Evolutionary conservation across 64 coral and sea anemone genomes (phyloP), one percentile per base, ranked within the genome.

Genomic region (Orbicella faveolata): DNA sequence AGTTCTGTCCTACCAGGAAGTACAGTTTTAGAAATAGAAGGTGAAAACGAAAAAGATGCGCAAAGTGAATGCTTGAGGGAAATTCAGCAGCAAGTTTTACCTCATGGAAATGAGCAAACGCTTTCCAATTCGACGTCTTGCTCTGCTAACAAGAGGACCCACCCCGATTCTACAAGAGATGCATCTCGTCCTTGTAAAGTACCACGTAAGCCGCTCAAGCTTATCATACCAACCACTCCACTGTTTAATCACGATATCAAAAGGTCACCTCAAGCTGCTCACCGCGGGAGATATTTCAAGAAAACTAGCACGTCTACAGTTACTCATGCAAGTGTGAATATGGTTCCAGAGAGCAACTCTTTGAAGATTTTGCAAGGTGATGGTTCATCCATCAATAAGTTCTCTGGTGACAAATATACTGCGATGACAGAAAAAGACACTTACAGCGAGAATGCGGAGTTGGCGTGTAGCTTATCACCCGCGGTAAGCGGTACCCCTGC

Each of bases 161-260:
- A 30, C 35, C 10, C 20, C 19, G 41, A 52, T 8, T 41, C 61
- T 10, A 25, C 9, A 41, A 16, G 37, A 21, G 39, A 13, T 19
- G 25, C 57, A 39, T 52, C 65, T 20, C 82, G 12, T 8, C 36
- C 65, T 17, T 52, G 21, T 30, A 85, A 85, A 25, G 82, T 68
- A 52, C 37, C 37, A 17, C 36, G 35, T 4, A 85, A 85, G 14
- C 35, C 36, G 17, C 82, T 65, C 9, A 85, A 85, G n/a, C 82
- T 85, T 26, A 72, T 85, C 39, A 85, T 85, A 72, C 82, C 82
- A 66, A 34, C 35, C 23, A 21, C 21, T 52, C 21, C 16, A 48
- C 25, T 48, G 3, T 8, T 10, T 10, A n/a, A 44, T 67, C 61
- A 34, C 9, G 8, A 8, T 44, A 62, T 21, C 5, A 83, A 81